Conservation (phyloP, 2,888 invertebrate species). For the Phanerotoma sp. region DNA sequence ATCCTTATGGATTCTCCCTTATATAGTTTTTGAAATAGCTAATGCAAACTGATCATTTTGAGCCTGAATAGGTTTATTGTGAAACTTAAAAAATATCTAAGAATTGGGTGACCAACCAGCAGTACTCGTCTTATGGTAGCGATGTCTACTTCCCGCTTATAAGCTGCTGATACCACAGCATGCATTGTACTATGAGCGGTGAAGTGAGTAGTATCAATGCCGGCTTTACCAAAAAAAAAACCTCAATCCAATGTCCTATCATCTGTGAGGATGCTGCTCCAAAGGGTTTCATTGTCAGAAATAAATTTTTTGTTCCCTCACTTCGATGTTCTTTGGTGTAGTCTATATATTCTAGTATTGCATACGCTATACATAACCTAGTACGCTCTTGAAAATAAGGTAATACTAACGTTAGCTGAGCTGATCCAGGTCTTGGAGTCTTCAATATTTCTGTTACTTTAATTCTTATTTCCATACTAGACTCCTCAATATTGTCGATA, state of each 20-base stretch:
- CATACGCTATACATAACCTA: conserved; percentile 16
- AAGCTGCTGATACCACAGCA: not conserved
- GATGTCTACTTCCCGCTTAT: not conserved
- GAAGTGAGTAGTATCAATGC: not conserved
- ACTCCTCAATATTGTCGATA: conserved; percentile 21
- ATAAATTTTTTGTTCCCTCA: conserved; percentile 4
- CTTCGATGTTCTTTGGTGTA: conserved; percentile 15
- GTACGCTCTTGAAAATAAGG: conserved; percentile 20
- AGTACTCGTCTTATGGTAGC: not conserved
- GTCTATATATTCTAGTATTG: conserved; percentile 16
- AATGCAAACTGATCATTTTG: too few species aligned
- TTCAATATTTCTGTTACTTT: conserved; percentile 21
- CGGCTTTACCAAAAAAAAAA: not conserved
- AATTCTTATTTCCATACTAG: conserved; percentile 7
- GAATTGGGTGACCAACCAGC: conserved; percentile 1
- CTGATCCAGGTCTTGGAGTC: conserved; percentile 23
- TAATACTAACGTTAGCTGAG: conserved; percentile 15
- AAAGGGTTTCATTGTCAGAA: conserved; percentile 18
- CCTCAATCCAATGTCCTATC: conserved; percentile 21
- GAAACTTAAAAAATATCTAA: not conserved
- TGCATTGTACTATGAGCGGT: not conserved
- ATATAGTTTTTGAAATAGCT: too few species aligned
- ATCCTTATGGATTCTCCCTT: too few species aligned
- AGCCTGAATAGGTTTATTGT: not conserved
- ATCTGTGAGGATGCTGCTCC: conserved; percentile 13